phyloP scores from a whole-genome alignment of 2,797 vertebrate genomes.

The Manis crassicaudata region DNA sequence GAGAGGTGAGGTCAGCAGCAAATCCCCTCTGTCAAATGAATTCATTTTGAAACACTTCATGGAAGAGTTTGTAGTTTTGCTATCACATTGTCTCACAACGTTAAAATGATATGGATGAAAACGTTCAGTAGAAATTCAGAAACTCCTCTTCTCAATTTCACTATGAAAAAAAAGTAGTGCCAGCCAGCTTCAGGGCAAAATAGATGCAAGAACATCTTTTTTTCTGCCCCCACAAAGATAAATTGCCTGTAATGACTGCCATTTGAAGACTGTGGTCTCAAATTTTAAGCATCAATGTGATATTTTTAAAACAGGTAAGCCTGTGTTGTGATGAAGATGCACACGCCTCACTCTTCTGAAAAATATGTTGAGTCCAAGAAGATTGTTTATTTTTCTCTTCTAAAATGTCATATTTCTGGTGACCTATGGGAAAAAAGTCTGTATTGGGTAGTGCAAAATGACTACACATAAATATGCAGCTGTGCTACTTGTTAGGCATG shows the following conservation, averaged over 20 bases:
- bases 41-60: constrained; percentile 20
- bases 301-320: constrained; percentile 17
- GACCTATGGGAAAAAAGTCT: neutral
- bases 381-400: neutral
- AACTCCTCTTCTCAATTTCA: constrained; percentile 12
- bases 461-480: neutral
- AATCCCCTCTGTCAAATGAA: constrained; percentile 30
- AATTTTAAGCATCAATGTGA: neutral
- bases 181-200: constrained; percentile 10
- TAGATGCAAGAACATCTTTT: neutral
- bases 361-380: neutral
- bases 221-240: constrained; percentile 43
- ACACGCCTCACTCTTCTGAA: neutral
- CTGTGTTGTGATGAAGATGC: constrained; percentile 7
- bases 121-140: constrained; percentile 31
- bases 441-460: neutral
- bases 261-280: constrained; percentile 44
- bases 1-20: neutral
- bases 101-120: constrained; percentile 34
- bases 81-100: neutral
- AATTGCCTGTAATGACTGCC: constrained; percentile 32
- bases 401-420: constrained; percentile 24
- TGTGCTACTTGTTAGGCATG: constrained; percentile 43
- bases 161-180: neutral
- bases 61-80: neutral